Conservation (phyloP, 2,113 vertebrate genomes). For the Gobio gobio region DNA sequence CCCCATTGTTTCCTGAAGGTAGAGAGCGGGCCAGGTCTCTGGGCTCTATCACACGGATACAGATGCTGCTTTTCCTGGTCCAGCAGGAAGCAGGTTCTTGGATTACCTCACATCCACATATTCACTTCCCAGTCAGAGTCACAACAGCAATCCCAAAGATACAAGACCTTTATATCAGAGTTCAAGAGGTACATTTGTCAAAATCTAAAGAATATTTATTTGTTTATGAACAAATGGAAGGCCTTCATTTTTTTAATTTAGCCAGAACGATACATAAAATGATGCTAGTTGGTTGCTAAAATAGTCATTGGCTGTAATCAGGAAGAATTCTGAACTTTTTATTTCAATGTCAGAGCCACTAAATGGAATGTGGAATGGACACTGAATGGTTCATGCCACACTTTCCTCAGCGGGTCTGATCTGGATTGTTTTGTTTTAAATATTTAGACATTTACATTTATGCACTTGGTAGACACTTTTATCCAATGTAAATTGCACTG, state of each 20-base stretch:
- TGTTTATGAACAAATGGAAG: background rate
- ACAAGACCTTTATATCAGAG: conserved; percentile 59
- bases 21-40: conserved; percentile 43
- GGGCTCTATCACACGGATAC: conserved; percentile 65
- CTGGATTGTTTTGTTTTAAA: background rate
- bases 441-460: background rate
- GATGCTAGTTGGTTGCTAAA: background rate
- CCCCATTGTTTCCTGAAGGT: conserved; percentile 60
- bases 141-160: conserved; percentile 44
- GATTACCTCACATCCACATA: conserved; percentile 64
- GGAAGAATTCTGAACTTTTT: background rate
- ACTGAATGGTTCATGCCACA: background rate
- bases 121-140: conserved; percentile 41
- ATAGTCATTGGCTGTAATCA: background rate
- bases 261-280: background rate
- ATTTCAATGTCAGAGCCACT: background rate
- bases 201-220: background rate
- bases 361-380: background rate
- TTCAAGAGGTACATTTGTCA: conserved; percentile 16
- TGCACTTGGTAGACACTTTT: background rate
- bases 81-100: conserved; percentile 67
- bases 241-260: background rate
- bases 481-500: background rate
- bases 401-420: background rate
- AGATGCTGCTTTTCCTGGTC: conserved; percentile 62